phyloP scores from a whole-genome alignment of 2,797 vertebrate genomes.

The Anolis apletophallus region DNA sequence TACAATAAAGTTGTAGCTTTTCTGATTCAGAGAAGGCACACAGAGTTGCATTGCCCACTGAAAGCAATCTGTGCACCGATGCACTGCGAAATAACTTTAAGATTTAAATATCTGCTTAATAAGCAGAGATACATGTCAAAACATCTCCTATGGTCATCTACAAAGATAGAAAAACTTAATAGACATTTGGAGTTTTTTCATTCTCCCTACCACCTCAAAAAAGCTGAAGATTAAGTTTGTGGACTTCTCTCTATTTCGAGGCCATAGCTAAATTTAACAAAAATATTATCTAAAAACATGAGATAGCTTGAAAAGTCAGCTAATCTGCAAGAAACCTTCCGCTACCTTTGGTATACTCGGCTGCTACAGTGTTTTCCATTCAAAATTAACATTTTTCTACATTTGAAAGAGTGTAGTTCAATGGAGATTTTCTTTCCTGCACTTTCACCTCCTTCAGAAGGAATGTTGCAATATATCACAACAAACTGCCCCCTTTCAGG shows the following conservation, averaged over 20 bases:
- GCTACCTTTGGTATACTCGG: conserved; percentile 29
- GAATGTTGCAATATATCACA: conserved; percentile 12
- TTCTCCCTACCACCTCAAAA: too few relatives aligned
- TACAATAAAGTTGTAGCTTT: neutral
- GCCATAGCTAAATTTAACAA: neutral
- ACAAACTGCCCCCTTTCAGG: neutral
- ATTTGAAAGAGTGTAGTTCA: neutral
- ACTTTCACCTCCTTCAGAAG: neutral
- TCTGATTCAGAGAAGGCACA: neutral
- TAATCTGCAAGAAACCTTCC: conserved; percentile 14
- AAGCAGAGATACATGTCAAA: neutral
- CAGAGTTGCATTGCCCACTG: neutral
- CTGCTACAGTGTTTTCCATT: conserved; percentile 8
- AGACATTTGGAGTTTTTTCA: neutral
- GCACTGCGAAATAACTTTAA: neutral
- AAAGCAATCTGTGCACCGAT: neutral
- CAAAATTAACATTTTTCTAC: conserved; percentile 36
- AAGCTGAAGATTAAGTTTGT: neutral
- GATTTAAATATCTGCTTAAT: neutral
- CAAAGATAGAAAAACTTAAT: neutral
- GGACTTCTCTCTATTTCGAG: neutral
- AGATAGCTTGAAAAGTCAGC: neutral
- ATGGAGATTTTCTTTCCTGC: conserved; percentile 5
- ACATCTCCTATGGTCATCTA: conserved; percentile 4
- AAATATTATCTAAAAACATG: neutral